Evolutionary conservation across 2,113 vertebrate species (phyloP), one percentile per base, ranked within the genome.

Genomic region (Probosciger aterrimus): DNA sequence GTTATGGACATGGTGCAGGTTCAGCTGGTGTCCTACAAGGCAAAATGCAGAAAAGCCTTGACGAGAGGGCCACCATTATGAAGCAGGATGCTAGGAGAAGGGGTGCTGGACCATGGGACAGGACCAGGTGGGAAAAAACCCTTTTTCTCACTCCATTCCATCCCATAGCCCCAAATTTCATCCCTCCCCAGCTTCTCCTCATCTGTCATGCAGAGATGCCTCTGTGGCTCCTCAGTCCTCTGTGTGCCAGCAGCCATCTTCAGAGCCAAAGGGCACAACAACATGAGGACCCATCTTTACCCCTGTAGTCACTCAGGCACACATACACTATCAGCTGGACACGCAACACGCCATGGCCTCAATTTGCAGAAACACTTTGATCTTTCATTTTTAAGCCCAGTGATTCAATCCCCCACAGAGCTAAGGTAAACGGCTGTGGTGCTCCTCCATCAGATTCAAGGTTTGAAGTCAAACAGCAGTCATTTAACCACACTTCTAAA

Each of bases 401-500:
- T 2, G 11, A 53, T 55, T 77, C 80, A 74, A 20, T 83, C 71
- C 82, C 92, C 93, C 28, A 2, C 71, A 23, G 95, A 83, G 88
- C 59, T 9, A 53, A 86, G 87, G 90, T 88, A 95, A 96, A 92
- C 24, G 19, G 76, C 31, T 14, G 62, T 7, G 5, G 22, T 27
- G 71, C 74, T 23, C 44, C 93, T 74, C 7, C 2, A 0, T 75
- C 15, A 14, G 79, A 59, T 86, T 73, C 64, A 15, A 67, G 90
- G 64, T 69, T 94, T 88, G 77, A 4, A 92, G 88, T 90, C 90
- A 83, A 96, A 93, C 82, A 94, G 87, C 89, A 57, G 87, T 67
- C 82, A 8, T 90, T 96, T 94, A 96, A 69, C 75, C 85, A 93
- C 71, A 47, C 90, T 94, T 93, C 55, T 67, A 90, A 92, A 86